Evolutionary conservation across 2,888 invertebrate species (phyloP).

Genomic region (Glyphotaelius pellucidus): DNA sequence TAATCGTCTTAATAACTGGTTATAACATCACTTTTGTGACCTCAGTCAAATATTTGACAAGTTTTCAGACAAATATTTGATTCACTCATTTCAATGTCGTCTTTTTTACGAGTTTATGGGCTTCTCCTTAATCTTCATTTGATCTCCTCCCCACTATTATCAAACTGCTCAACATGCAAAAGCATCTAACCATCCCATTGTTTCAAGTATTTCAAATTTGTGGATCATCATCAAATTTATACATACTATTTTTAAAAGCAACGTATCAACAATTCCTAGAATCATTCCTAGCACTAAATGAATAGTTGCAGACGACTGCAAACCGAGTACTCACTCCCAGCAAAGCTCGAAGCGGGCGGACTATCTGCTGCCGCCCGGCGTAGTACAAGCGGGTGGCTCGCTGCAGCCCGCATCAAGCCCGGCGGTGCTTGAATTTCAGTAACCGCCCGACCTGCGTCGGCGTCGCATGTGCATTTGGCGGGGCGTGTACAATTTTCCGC

Average conservation of each 20-base stretch:
- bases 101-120: too few relatives aligned
- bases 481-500: conserved; percentile 43
- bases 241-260: neutral
- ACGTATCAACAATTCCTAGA: neutral
- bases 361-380: neutral
- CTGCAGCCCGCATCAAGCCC: conserved; percentile 6
- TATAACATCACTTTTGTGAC: too few relatives aligned
- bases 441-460: conserved; percentile 58
- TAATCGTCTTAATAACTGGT: too few relatives aligned
- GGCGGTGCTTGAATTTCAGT: conserved; percentile 44
- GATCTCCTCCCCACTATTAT: too few relatives aligned
- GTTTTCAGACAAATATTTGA: too few relatives aligned
- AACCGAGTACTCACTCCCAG: neutral
- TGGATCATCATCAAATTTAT: too few relatives aligned
- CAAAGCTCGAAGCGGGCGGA: neutral
- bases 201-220: too few relatives aligned
- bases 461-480: conserved; percentile 47
- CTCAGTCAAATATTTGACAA: too few relatives aligned
- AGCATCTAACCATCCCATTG: too few relatives aligned
- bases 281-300: neutral
- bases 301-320: neutral
- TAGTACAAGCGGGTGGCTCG: neutral
- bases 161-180: too few relatives aligned
- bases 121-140: too few relatives aligned
- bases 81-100: too few relatives aligned